Conservation (phyloP, 2,113 vertebrate species). For the Sigmodon hispidus region DNA sequence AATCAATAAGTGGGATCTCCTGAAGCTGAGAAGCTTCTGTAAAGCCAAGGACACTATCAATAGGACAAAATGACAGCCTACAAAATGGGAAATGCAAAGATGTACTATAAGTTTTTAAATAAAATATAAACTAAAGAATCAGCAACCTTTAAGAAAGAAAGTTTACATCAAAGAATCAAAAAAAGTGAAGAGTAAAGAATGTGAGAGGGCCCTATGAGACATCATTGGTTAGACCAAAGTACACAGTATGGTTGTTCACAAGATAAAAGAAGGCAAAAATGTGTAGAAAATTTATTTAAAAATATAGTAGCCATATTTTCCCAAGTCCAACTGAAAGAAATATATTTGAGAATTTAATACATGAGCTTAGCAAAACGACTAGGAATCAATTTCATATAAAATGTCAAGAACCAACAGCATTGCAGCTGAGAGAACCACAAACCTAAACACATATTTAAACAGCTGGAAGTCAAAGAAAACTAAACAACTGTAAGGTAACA, state of each 20-base stretch:
- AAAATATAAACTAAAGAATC: background rate
- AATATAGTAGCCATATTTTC: too few species aligned
- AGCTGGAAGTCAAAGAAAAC: background rate
- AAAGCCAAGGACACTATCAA: too few species aligned
- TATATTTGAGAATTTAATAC: background rate
- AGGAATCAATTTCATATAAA: background rate
- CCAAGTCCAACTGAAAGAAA: background rate
- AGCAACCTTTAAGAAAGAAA: background rate
- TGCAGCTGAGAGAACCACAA: background rate
- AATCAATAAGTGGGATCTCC: too few species aligned
- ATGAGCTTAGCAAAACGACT: background rate
- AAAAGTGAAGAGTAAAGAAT: background rate
- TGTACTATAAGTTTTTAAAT: background rate
- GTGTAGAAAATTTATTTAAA: background rate
- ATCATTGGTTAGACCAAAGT: background rate
- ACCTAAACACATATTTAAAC: background rate
- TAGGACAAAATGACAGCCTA: too few species aligned
- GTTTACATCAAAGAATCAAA: background rate
- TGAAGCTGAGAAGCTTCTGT: too few species aligned
- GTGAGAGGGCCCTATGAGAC: rapidly evolving
- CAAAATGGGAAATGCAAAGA: background rate
- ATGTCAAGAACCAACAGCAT: background rate
- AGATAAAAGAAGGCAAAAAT: background rate
- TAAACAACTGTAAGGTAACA: background rate
- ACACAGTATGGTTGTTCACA: background rate